These are phyloP conservation scores for Centropristis striata DNA, from an alignment of 2,113 vertebrate species.

Conservation along the genomic window DNA sequence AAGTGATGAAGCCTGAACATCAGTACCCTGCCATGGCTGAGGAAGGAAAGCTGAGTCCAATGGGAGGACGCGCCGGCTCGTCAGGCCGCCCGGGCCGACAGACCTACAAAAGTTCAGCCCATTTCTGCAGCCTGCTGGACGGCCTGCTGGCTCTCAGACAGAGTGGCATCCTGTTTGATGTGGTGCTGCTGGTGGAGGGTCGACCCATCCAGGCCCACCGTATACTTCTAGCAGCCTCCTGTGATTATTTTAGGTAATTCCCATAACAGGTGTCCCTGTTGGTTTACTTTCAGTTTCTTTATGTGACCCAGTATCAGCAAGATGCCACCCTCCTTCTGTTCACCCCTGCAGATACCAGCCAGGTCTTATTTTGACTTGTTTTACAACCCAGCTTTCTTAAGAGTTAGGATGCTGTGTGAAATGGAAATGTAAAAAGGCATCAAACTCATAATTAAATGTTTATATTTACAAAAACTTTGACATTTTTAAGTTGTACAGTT, in stretches of 20 bases:
- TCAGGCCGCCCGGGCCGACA: conserved; percentile 83
- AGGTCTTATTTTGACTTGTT: no score
- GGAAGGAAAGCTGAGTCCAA: conserved; percentile 81
- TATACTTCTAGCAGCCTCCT: conserved; percentile 94
- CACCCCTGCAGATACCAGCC: not conserved
- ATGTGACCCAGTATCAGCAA: not conserved
- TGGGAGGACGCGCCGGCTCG: conserved; percentile 68
- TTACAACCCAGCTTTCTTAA: no score
- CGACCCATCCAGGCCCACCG: conserved; percentile 93
- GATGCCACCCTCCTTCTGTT: no score
- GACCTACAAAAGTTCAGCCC: conserved; percentile 89
- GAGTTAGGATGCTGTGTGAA: no score
- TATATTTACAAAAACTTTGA: no score
- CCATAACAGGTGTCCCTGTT: not conserved
- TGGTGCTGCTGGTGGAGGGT: conserved; percentile 93
- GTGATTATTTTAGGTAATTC: conserved; percentile 95
- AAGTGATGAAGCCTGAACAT: conserved; percentile 54
- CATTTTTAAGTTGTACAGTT: no score
- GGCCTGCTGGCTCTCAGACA: conserved; percentile 91
- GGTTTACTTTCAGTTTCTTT: not conserved
- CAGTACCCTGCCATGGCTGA: conserved; percentile 86
- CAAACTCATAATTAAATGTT: no score
- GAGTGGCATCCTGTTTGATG: conserved; percentile 92
- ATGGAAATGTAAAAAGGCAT: no score
- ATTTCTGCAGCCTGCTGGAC: conserved; percentile 90